These are phyloP conservation scores for Boleophthalmus pectinirostris DNA, from an alignment of 2,113 vertebrate species.

Conservation along the genomic window DNA sequence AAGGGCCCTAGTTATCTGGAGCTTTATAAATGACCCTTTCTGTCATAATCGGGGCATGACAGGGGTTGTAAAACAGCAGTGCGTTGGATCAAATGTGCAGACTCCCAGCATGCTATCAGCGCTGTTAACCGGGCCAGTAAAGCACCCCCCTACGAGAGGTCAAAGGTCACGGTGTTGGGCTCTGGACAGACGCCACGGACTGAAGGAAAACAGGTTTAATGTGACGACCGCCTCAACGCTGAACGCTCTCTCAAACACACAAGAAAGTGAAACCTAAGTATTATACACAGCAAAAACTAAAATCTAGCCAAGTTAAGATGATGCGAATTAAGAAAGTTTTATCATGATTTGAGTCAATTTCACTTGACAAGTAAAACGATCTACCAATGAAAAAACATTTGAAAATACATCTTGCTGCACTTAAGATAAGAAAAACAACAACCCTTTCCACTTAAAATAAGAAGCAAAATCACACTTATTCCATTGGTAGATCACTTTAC, in stretches of 20 bases:
- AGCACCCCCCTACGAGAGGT: constrained; percentile 65
- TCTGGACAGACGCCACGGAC: constrained; percentile 70
- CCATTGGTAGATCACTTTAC: too few species aligned
- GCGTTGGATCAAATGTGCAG: constrained; percentile 59
- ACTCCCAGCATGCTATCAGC: constrained; percentile 67
- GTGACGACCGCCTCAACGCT: constrained; percentile 21
- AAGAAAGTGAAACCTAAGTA: neutral
- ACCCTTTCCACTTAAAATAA: too few species aligned
- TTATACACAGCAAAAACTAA: too few species aligned
- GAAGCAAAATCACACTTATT: too few species aligned
- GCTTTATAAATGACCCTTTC: constrained; percentile 27
- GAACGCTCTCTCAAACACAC: neutral
- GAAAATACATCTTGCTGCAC: too few species aligned
- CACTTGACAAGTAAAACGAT: too few species aligned
- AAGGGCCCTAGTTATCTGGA: constrained; percentile 25
- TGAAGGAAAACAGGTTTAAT: constrained; percentile 64
- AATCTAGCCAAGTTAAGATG: too few species aligned
- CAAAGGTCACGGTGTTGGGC: constrained; percentile 74
- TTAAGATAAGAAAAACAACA: too few species aligned
- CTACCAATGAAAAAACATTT: too few species aligned
- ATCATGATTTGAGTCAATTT: too few species aligned
- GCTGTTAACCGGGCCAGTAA: constrained; percentile 66
- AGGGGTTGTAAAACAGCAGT: constrained; percentile 48
- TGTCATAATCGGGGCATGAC: constrained; percentile 34
- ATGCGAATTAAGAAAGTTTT: too few species aligned